Conservation (phyloP, 23 tunicate genomes). For the Aplidium turbinatum region DNA sequence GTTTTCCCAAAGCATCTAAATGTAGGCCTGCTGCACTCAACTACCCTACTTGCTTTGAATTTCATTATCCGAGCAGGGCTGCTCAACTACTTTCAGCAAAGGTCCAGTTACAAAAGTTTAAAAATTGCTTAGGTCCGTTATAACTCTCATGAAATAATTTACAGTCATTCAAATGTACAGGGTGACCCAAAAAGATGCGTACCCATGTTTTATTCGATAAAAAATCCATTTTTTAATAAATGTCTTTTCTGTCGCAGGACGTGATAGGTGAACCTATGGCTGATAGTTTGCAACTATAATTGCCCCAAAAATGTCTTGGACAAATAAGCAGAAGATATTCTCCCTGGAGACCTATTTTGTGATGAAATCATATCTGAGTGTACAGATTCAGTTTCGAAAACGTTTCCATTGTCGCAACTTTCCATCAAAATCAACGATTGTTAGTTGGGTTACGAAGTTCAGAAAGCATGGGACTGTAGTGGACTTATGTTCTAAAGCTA, state of each 20-base stretch:
- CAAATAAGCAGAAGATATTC: conserved; percentile 23
- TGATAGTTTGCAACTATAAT: neutral
- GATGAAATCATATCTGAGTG: neutral
- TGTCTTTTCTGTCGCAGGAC: neutral
- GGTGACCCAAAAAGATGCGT: too few species aligned
- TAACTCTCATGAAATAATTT: too few species aligned
- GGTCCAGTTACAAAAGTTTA: too few species aligned
- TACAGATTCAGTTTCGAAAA: conserved; percentile 13
- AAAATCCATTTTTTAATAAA: too few species aligned
- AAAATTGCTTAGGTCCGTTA: too few species aligned
- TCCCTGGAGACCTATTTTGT: conserved; percentile 21
- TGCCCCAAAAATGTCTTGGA: conserved; percentile 19
- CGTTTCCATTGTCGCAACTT: conserved; percentile 19
- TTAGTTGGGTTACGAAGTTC: conserved; percentile 23
- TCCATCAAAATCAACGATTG: conserved; percentile 11
- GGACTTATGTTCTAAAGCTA: conserved; percentile 14
- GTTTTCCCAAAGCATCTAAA: too few species aligned
- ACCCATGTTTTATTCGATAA: too few species aligned
- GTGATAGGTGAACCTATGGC: neutral
- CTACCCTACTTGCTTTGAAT: too few species aligned
- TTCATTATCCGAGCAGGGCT: too few species aligned
- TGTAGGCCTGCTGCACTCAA: too few species aligned
- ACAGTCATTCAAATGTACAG: too few species aligned
- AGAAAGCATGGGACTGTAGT: conserved; percentile 20
- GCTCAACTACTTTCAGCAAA: too few species aligned